These are phyloP conservation scores for Spinibarbus caldwelli DNA, from an alignment of 2,797 vertebrate species.

Conservation along the genomic window DNA sequence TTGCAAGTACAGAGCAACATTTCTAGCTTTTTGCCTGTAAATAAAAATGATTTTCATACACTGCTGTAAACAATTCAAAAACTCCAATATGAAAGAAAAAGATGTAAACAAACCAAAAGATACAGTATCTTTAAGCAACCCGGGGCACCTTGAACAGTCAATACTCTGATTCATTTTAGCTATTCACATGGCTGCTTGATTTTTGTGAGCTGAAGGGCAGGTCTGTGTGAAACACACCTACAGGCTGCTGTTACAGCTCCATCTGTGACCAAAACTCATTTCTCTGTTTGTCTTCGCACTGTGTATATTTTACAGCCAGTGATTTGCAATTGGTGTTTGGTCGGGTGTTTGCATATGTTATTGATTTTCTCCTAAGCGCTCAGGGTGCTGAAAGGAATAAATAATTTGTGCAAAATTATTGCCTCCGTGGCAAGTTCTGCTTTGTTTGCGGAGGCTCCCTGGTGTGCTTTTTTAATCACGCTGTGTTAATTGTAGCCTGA, in stretches of 20 bases:
- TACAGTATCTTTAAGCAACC: conserved; percentile 13
- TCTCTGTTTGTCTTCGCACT: conserved; percentile 48
- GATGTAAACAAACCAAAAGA: not conserved
- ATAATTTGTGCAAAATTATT: conserved; percentile 74
- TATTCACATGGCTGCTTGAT: conserved; percentile 70
- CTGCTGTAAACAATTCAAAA: not conserved
- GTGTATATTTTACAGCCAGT: conserved; percentile 66
- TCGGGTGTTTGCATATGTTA: conserved; percentile 76
- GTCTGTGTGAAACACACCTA: conserved; percentile 56
- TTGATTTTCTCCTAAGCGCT: conserved; percentile 74
- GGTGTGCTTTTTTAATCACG: conserved; percentile 68
- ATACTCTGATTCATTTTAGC: conserved; percentile 60
- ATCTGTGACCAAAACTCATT: conserved; percentile 51
- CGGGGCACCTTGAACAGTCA: conserved; percentile 12
- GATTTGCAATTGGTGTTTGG: conserved; percentile 71
- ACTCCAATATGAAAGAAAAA: not conserved
- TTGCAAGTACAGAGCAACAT: not conserved
- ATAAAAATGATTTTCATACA: not conserved
- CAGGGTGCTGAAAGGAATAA: conserved; percentile 65
- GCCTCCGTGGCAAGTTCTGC: conserved; percentile 67
- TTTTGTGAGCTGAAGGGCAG: conserved; percentile 60
- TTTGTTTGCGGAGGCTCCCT: conserved; percentile 69
- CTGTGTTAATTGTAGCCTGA: conserved; percentile 63
- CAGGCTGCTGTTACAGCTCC: conserved; percentile 43
- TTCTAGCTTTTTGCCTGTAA: not conserved